Percentiles rank a stretch among this genome's conserved stretches.
Evolutionary conservation across 2,113 vertebrate species (phyloP).

Genomic region (Colossoma macropomum): DNA sequence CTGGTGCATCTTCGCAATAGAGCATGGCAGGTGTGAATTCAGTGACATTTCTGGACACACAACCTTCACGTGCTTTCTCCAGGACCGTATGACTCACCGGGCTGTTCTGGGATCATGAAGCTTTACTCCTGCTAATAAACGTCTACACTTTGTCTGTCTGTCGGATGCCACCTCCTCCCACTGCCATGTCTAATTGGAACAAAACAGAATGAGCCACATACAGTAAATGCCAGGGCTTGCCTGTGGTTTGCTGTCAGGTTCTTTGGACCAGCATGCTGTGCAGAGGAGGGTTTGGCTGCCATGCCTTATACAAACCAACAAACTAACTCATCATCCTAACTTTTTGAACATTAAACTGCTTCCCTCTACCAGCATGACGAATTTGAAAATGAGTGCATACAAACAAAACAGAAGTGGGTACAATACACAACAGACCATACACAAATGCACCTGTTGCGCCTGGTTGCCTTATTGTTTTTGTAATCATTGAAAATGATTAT

Average conservation of each 20-base stretch:
- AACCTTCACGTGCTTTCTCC: constrained; percentile 3
- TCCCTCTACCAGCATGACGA: background rate
- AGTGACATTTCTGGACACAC: constrained; percentile 21
- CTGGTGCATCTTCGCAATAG: background rate
- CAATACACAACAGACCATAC: background rate
- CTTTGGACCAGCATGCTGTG: background rate
- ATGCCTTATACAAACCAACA: background rate
- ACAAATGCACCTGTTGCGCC: background rate
- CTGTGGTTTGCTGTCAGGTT: background rate
- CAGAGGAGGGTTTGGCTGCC: background rate
- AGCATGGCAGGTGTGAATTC: background rate
- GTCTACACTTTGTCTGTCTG: constrained; percentile 34
- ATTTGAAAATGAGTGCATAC: background rate
- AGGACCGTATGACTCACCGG: constrained; percentile 33
- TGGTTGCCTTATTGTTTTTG: background rate
- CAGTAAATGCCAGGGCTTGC: constrained; percentile 8
- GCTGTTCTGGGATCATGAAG: constrained; percentile 12
- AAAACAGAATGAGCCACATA: constrained; percentile 39
- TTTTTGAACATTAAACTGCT: background rate
- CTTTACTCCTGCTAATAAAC: constrained; percentile 34
- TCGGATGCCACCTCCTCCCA: constrained; percentile 40
- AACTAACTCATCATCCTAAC: background rate
- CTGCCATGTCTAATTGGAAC: constrained; percentile 44
- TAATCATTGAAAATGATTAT: too few species aligned
- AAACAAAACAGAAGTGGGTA: background rate